Percentiles rank a stretch among this genome's conserved stretches.
phyloP scores from a whole-genome alignment of 1,140 invertebrate genomes.

The Bombus ignitus region DNA sequence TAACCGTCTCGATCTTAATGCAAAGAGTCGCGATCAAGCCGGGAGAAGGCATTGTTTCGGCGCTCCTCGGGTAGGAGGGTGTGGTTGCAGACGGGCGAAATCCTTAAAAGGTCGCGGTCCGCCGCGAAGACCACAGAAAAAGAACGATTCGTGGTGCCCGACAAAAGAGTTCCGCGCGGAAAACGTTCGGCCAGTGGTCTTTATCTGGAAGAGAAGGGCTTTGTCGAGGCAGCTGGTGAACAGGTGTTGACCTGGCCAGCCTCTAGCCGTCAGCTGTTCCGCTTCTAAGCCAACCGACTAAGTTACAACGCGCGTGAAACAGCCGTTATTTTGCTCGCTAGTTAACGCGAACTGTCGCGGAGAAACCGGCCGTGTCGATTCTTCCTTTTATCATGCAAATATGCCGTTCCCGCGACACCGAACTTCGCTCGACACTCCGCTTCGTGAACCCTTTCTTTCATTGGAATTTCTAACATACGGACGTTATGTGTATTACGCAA shows the following conservation, averaged over 20 bases:
- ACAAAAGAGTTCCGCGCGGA: constrained; percentile 51
- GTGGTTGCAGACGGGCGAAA: constrained; percentile 45
- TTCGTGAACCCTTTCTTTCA: background rate
- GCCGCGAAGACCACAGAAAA: constrained; percentile 48
- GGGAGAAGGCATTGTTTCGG: constrained; percentile 50
- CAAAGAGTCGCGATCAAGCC: constrained; percentile 30
- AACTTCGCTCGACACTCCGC: background rate
- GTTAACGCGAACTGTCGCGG: constrained; percentile 27
- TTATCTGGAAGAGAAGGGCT: constrained; percentile 37
- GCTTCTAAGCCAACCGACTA: constrained; percentile 59
- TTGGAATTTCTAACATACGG: background rate
- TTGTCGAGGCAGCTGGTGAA: constrained; percentile 77
- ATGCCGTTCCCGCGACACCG: background rate
- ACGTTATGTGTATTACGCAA: background rate
- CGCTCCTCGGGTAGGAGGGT: constrained; percentile 24
- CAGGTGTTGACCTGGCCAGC: constrained; percentile 71
- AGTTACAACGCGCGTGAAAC: constrained; percentile 48
- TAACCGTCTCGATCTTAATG: constrained; percentile 50
- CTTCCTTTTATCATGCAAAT: constrained; percentile 21
- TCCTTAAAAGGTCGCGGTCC: constrained; percentile 42
- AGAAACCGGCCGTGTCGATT: constrained; percentile 45
- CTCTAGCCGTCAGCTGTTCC: constrained; percentile 75
- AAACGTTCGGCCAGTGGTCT: constrained; percentile 47
- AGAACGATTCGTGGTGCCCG: background rate
- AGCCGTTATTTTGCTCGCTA: constrained; percentile 52